phyloP scores from a whole-genome alignment of 2,113 vertebrate genomes.

The Petroica traversi region DNA sequence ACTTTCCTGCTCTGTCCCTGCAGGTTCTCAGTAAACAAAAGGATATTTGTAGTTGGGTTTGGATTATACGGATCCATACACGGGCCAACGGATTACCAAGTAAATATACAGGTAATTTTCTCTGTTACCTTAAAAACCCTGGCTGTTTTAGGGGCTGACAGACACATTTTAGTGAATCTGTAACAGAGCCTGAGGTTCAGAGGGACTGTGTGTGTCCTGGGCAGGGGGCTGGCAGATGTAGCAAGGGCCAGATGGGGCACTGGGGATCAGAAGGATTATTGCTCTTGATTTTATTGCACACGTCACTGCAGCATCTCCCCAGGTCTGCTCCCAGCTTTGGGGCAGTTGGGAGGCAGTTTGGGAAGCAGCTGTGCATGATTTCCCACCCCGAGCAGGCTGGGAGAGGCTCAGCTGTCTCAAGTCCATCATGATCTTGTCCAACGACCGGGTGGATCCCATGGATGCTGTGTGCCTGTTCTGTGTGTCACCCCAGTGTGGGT shows the following conservation, averaged over 20 bases:
- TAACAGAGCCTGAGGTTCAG: background rate
- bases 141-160: background rate
- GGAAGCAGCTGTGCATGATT: background rate
- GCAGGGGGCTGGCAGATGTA: background rate
- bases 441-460: rapidly evolving
- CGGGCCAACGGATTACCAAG: slow-evolving; percentile 94
- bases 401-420: background rate
- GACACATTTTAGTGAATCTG: background rate
- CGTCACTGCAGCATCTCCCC: background rate
- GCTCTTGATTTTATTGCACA: background rate
- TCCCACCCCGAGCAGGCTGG: rapidly evolving
- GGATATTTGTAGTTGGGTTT: slow-evolving; percentile 95
- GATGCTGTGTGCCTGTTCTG: background rate
- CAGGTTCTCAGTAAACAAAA: slow-evolving; percentile 93
- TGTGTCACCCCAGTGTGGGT: background rate
- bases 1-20: background rate
- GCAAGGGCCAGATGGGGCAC: background rate
- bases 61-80: slow-evolving; percentile 95
- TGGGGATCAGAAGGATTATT: background rate
- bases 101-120: slow-evolving; percentile 91
- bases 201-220: background rate
- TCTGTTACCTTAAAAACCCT: rapidly evolving
- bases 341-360: background rate
- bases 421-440: background rate
- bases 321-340: background rate